A percentile compares a stretch with the other conserved stretches of the same genome.
Conservation (phyloP, 2,113 vertebrate species). For the Sapajus apella region DNA sequence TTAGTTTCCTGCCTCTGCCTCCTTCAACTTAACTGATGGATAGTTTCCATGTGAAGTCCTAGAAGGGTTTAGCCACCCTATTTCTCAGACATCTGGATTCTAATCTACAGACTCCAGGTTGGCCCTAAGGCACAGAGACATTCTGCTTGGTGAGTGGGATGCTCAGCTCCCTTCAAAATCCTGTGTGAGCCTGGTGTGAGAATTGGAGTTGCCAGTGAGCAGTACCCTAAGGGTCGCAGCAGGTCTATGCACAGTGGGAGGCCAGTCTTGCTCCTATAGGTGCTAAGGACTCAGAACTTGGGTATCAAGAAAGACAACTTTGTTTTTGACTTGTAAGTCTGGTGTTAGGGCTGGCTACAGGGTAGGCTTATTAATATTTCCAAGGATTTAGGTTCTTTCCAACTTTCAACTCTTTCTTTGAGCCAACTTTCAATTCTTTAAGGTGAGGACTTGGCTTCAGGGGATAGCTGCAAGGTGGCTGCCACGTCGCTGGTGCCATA, state of each 20-base stretch:
- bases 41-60: neutral
- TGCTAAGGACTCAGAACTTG: neutral
- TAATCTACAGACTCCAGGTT: neutral
- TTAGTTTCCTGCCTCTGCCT: neutral
- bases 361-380: neutral
- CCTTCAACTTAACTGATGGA: neutral
- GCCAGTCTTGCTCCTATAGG: neutral
- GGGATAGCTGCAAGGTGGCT: neutral
- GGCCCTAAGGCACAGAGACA: neutral
- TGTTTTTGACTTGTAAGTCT: neutral
- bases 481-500: neutral
- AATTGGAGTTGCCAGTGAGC: neutral
- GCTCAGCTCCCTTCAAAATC: neutral
- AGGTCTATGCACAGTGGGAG: rapidly evolving
- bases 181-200: neutral
- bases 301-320: neutral
- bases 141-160: neutral
- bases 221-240: neutral
- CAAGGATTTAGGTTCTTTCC: neutral
- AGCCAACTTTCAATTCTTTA: neutral
- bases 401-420: neutral
- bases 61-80: too few species aligned
- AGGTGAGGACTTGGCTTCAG: neutral
- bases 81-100: neutral
- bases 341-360: neutral